phyloP scores from a whole-genome alignment of 2,888 invertebrate species.

The Ariolimax columbianus region DNA sequence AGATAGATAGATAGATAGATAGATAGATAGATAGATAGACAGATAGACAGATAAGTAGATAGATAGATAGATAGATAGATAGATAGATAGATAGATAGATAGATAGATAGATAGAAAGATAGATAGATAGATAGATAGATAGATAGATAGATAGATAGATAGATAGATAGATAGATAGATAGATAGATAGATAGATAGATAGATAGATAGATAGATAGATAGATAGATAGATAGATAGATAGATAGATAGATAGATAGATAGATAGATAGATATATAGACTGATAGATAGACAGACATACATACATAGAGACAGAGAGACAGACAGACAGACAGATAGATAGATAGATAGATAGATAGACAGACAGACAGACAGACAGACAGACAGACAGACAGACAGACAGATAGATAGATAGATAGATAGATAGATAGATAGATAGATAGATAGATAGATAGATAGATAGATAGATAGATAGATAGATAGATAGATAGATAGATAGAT shows the following conservation, averaged over 20 bases:
- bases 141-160: constrained; percentile 13
- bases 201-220: constrained; percentile 14
- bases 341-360: constrained; percentile 11
- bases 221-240: constrained; percentile 14
- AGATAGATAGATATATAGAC: not conserved
- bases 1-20: too few relatives aligned
- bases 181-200: constrained; percentile 14
- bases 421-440: constrained; percentile 14
- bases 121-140: too few relatives aligned
- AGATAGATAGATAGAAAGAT: too few relatives aligned
- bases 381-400: too few relatives aligned
- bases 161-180: constrained; percentile 14
- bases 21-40: too few relatives aligned
- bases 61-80: too few relatives aligned
- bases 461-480: constrained; percentile 14
- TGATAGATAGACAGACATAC: too few relatives aligned
- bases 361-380: not conserved
- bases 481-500: constrained; percentile 14
- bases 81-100: too few relatives aligned
- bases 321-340: constrained; percentile 2
- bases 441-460: constrained; percentile 14
- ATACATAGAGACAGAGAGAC: not conserved
- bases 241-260: constrained; percentile 14
- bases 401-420: not conserved
- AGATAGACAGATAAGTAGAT: too few relatives aligned